phyloP scores from a whole-genome alignment of 1,140 invertebrate genomes.

The Drosophila asahinai region DNA sequence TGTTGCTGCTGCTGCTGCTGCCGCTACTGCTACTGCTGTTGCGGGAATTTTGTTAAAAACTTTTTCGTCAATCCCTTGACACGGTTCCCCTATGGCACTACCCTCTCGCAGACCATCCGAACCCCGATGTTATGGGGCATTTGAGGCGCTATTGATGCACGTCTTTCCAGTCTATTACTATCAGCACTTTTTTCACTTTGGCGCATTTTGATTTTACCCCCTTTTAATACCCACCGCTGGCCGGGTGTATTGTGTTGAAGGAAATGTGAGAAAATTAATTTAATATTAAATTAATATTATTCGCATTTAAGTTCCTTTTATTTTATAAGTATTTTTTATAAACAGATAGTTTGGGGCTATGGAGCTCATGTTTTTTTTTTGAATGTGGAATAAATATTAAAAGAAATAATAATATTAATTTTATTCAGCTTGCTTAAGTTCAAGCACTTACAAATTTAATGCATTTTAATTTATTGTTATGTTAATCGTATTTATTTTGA shows the following conservation, averaged over 20 bases:
- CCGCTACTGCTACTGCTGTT: conserved; percentile 24
- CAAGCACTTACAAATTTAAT: no score
- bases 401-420: no score
- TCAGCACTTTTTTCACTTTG: conserved; percentile 77
- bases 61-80: conserved; percentile 65
- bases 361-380: no score
- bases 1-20: conserved; percentile 26
- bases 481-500: no score
- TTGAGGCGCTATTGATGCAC: conserved; percentile 69
- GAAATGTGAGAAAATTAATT: neutral
- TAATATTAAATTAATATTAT: no score
- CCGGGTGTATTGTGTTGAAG: neutral
- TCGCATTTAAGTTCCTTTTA: no score
- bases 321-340: no score
- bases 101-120: conserved; percentile 10
- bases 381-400: no score
- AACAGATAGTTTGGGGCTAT: no score
- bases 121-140: conserved; percentile 38
- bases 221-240: neutral
- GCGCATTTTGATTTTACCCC: conserved; percentile 51
- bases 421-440: no score
- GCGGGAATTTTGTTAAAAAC: conserved; percentile 70
- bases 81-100: conserved; percentile 15
- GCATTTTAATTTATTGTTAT: no score
- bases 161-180: conserved; percentile 79